Evolutionary conservation across 1,140 invertebrate species (phyloP).

Genomic region (Protaetia brevitarsis): DNA sequence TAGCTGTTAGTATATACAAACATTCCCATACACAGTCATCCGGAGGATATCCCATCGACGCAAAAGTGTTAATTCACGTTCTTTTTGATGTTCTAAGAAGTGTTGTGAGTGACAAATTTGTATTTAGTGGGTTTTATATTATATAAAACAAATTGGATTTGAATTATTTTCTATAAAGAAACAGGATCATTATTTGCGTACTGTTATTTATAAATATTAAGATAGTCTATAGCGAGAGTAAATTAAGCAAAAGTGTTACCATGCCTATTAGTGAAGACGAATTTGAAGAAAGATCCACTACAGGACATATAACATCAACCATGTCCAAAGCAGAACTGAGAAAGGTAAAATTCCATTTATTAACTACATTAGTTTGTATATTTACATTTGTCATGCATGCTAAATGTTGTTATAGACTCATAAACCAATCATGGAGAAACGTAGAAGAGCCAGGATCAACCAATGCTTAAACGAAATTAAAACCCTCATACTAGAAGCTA

Average conservation of each 20-base stretch:
- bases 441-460: constrained; percentile 89
- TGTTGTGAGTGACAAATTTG: too few relatives aligned
- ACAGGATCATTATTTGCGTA: neutral
- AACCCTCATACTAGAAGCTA: constrained; percentile 81
- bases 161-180: neutral
- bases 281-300: constrained; percentile 29
- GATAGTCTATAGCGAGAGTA: neutral
- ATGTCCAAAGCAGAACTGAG: constrained; percentile 48
- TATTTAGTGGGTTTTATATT: neutral
- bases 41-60: neutral
- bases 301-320: constrained; percentile 32
- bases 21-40: neutral
- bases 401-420: constrained; percentile 64
- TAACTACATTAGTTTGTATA: neutral
- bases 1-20: neutral
- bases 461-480: constrained; percentile 91
- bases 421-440: constrained; percentile 96
- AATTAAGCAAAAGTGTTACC: neutral
- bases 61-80: neutral
- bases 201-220: neutral
- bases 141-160: neutral
- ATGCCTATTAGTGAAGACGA: constrained; percentile 49
- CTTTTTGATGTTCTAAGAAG: too few relatives aligned
- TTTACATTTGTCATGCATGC: neutral
- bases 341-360: constrained; percentile 37